Base-by-base conservation (phyloP, 2,888 invertebrate genomes). In the Coelinius sp. region DNA sequence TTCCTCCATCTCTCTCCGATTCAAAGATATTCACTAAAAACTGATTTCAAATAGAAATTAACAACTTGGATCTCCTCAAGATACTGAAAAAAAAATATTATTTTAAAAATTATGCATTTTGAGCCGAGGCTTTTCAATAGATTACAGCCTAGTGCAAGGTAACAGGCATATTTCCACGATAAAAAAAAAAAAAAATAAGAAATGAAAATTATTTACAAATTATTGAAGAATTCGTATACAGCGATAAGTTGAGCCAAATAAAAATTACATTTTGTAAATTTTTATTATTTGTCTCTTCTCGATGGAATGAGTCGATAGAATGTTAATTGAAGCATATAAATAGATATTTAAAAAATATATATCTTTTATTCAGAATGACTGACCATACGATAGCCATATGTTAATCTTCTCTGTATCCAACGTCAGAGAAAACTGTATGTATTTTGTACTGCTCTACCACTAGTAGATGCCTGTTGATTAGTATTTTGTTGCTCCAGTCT, bases 371-470 rank as follows among this genome's bases (percentile, higher is more conserved):
- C 84, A 46, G 80, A 73, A 64, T 82, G 82, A 77, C 82, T 82
- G 77, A 84, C 84, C 63, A 82, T 81, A 73, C 83, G 81, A 74
- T 85, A 84, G 69, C 81, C 81, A 25, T 82, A 80, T 44, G 83
- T 79, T 75, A 84, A 74, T 74, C 81, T 81, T 75, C 79, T 82
- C 67, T 81, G 83, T 78, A 87, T 83, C 85, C 87, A 87, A 74
- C 84, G 86, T 90, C 88, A 91, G 74, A 92, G 91, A 85, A 92
- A 92, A 76, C 91, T 91, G 84, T 92, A 92, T 31, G 91, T 90
- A 82, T 92, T 92, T 80, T 92, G 92, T 44, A 92, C 89, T 31
- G 92, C 92, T 77, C 92, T 87, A 68, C 88, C 86, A 67, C 87
- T 87, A 24, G 85, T 81, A 20, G 83, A 85, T 59, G 79, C 81